These are phyloP conservation scores for Drosophila lacteicornis DNA, from an alignment of 1,140 invertebrate species.

Conservation along the genomic window DNA sequence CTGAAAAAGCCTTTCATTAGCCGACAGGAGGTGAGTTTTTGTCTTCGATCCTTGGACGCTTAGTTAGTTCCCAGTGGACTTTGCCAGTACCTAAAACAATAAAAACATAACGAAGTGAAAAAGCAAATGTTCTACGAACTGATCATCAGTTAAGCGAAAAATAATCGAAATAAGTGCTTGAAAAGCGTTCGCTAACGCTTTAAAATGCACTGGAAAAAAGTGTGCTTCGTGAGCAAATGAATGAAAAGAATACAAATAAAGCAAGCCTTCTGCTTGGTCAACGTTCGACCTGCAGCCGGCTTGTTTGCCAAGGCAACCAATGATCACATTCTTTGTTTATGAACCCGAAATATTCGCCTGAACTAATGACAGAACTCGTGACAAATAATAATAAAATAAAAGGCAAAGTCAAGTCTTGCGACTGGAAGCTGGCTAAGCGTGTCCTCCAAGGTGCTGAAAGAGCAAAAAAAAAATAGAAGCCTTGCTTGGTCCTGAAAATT, in stretches of 20 bases:
- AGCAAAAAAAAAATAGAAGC: not conserved
- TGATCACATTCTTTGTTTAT: slow-evolving; percentile 24
- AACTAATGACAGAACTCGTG: slow-evolving; percentile 8
- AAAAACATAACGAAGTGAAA: not conserved
- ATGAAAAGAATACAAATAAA: slow-evolving; percentile 4
- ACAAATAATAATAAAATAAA: not conserved
- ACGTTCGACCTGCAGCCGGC: slow-evolving; percentile 29
- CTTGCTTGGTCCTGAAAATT: slow-evolving; percentile 23
- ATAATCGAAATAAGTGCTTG: not conserved
- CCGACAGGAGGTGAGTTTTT: slow-evolving; percentile 53
- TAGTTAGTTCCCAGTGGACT: not conserved
- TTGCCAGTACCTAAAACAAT: slow-evolving; percentile 11
- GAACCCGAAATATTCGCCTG: slow-evolving; percentile 17
- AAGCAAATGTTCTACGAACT: slow-evolving; percentile 9
- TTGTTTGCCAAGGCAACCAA: not conserved
- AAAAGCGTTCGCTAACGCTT: not conserved
- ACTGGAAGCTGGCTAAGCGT: slow-evolving; percentile 4
- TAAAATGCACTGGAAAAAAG: not conserved
- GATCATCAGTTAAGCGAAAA: slow-evolving; percentile 9
- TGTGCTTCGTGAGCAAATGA: slow-evolving; percentile 10
- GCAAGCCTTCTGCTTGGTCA: slow-evolving; percentile 45
- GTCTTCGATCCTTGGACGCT: slow-evolving; percentile 11
- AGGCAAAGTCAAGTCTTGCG: slow-evolving; percentile 1
- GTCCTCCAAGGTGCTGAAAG: not conserved
- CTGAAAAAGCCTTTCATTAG: slow-evolving; percentile 33